phyloP scores from a whole-genome alignment of 2,113 vertebrate genomes.

The Mus spicilegus region DNA sequence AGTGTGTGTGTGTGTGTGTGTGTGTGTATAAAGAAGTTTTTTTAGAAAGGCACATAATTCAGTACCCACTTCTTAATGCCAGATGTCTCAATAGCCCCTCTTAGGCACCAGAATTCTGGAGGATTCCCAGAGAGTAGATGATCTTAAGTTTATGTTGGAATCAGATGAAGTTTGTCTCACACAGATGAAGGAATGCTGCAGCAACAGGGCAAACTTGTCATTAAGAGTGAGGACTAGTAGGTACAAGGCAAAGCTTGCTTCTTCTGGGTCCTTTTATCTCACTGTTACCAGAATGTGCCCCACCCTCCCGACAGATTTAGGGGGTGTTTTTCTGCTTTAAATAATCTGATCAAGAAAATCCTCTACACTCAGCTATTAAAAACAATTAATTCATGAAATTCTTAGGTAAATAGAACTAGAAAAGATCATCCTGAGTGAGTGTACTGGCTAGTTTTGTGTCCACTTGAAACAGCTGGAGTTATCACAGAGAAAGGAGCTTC shows the following conservation, averaged over 20 bases:
- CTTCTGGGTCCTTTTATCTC: neutral
- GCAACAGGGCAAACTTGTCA: neutral
- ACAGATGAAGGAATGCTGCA: neutral
- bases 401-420: too few relatives aligned
- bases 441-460: too few relatives aligned
- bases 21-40: neutral
- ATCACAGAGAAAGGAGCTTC: too few relatives aligned
- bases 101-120: neutral
- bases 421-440: too few relatives aligned
- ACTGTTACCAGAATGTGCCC: neutral
- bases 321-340: neutral
- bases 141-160: neutral
- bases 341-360: neutral
- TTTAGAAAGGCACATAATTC: neutral
- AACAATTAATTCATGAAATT: too few relatives aligned
- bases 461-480: too few relatives aligned
- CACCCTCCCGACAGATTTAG: neutral
- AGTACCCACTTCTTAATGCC: neutral
- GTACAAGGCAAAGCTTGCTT: neutral
- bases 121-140: neutral
- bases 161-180: neutral
- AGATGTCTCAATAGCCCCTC: neutral
- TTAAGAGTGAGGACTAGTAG: neutral
- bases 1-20: neutral
- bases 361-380: too few relatives aligned